A percentile compares a stretch with the other conserved stretches of the same genome.
phyloP scores from a whole-genome alignment of 2,888 invertebrate genomes.

The Agrotis segetum region DNA sequence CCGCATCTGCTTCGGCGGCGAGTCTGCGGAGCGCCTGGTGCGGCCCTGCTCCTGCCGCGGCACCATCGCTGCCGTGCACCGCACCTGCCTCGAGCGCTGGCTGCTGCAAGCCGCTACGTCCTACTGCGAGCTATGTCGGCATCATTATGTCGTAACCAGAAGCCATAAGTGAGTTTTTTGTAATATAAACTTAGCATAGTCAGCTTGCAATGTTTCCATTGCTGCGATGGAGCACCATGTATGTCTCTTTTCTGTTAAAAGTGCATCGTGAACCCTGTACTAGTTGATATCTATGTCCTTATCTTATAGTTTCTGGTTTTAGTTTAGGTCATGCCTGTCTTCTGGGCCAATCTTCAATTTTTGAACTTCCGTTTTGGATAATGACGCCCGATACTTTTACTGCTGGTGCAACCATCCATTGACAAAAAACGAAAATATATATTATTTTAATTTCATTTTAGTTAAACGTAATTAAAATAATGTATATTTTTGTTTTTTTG shows the following conservation, averaged over 20 bases:
- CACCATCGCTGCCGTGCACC: constrained; percentile 88
- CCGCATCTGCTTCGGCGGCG: constrained; percentile 89
- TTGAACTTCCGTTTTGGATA: too few relatives aligned
- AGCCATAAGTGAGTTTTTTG: constrained; percentile 80
- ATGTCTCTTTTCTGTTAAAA: too few relatives aligned
- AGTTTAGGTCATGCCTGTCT: not conserved
- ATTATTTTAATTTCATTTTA: too few relatives aligned
- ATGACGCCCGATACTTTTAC: too few relatives aligned
- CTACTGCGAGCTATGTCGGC: constrained; percentile 88
- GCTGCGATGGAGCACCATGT: not conserved
- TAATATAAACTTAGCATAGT: not conserved
- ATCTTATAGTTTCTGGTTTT: too few relatives aligned
- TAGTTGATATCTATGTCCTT: too few relatives aligned
- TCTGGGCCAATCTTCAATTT: too few relatives aligned
- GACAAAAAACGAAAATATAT: too few relatives aligned
- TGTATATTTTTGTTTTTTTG: too few relatives aligned
- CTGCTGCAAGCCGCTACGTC: constrained; percentile 87
- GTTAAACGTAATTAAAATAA: too few relatives aligned
- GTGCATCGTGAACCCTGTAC: too few relatives aligned
- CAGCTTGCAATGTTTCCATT: not conserved
- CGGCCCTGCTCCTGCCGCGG: constrained; percentile 88
- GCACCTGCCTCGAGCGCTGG: constrained; percentile 88
- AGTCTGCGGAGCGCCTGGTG: constrained; percentile 86
- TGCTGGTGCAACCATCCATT: too few relatives aligned
- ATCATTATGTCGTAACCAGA: constrained; percentile 86